Conservation (phyloP, 2,113 vertebrate genomes). For the Platanista minor region DNA sequence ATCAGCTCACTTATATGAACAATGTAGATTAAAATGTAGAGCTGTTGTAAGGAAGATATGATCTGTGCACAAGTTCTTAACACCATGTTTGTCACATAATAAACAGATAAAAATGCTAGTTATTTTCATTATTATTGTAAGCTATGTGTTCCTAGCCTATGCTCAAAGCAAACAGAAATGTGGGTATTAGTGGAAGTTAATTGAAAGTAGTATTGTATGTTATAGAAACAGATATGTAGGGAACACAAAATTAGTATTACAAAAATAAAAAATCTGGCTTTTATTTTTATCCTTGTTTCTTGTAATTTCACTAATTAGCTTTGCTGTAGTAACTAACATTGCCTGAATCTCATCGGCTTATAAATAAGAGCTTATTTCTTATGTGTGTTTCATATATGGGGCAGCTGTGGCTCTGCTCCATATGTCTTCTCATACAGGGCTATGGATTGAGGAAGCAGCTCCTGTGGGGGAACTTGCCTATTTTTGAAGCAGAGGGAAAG, state of each 20-base stretch:
- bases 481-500: background rate
- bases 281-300: background rate
- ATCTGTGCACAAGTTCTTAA: background rate
- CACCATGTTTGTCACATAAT: background rate
- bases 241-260: background rate
- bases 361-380: background rate
- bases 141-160: background rate
- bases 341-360: background rate
- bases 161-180: background rate
- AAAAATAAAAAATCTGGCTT: background rate
- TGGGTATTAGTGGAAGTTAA: background rate
- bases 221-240: background rate
- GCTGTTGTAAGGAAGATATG: background rate
- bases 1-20: background rate
- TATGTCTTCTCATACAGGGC: background rate
- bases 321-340: background rate
- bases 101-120: background rate
- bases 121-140: background rate
- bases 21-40: background rate
- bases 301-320: background rate
- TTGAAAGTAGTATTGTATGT: background rate
- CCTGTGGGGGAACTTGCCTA: background rate
- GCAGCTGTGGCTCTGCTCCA: background rate
- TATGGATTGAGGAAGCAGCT: background rate
- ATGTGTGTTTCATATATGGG: background rate